These are phyloP conservation scores for Seriola quinqueradiata DNA, from an alignment of 2,113 vertebrate species.

Conservation along the genomic window DNA sequence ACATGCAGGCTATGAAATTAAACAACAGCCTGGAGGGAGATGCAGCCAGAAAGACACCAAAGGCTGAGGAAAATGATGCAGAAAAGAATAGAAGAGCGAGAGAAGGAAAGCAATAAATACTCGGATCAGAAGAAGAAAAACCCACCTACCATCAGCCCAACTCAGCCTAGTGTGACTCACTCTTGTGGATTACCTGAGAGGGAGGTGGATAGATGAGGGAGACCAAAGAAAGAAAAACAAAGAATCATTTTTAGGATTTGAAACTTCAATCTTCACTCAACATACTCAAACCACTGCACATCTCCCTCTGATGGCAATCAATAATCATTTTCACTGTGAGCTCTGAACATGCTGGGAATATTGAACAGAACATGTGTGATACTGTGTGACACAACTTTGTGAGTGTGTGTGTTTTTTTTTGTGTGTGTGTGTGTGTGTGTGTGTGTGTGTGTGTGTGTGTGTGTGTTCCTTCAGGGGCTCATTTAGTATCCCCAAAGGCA, in stretches of 20 bases:
- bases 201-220: slow-evolving; percentile 9
- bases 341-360: background rate
- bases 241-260: slow-evolving; percentile 18
- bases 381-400: slow-evolving; percentile 2
- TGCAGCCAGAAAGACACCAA: background rate
- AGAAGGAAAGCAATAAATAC: slow-evolving; percentile 5
- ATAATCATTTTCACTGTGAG: slow-evolving; percentile 9
- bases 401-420: slow-evolving; percentile 4
- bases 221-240: slow-evolving; percentile 25
- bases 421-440: background rate
- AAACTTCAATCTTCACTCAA: background rate
- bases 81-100: background rate
- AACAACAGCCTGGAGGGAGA: background rate
- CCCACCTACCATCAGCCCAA: slow-evolving; percentile 81
- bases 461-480: slow-evolving; percentile 32
- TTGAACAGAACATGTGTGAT: background rate
- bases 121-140: slow-evolving; percentile 41
- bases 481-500: slow-evolving; percentile 52
- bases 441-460: slow-evolving; percentile 1
- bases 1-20: slow-evolving; percentile 7
- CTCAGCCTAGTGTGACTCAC: slow-evolving; percentile 53
- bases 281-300: background rate
- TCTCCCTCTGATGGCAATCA: slow-evolving; percentile 18
- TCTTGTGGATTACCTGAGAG: slow-evolving; percentile 66
- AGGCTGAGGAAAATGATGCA: background rate